Evolutionary conservation across 2,888 invertebrate genomes (phyloP), one percentile per base, ranked within the genome.

Genomic region (Rhabditoides inermis): DNA sequence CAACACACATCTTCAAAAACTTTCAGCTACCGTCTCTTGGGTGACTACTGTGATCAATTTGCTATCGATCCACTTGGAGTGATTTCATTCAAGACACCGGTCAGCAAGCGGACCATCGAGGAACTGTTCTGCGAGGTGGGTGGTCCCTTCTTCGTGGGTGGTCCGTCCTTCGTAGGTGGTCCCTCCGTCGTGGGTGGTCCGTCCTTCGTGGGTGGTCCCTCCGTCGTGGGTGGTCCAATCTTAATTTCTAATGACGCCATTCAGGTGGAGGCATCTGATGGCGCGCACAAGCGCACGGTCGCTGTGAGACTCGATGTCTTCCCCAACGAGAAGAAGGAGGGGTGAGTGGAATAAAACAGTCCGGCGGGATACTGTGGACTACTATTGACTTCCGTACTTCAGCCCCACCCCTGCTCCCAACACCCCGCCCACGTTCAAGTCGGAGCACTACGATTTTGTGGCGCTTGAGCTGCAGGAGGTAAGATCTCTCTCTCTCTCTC

Each of bases 221-320:
- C n/a, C n/a, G n/a, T n/a, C n/a, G n/a, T n/a, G n/a, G n/a, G n/a
- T n/a, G n/a, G n/a, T n/a, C n/a, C n/a, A n/a, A n/a, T n/a, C n/a
- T n/a, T n/a, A n/a, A n/a, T n/a, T n/a, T n/a, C n/a, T n/a, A n/a
- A n/a, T n/a, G n/a, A n/a, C n/a, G n/a, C n/a, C n/a, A n/a, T n/a
- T 49, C 32, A 50, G 4, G 52, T 60, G 2, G 57, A 50, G 12
- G 60, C 52, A 3, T 46, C 51, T 1, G 58, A 63, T 45, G 60
- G 63, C 20, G 30, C 44, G 12, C 55, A 58, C 20, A 22, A 39
- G 10, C 32, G 45, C 10, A 39, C 55, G 10, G 44, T 53, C 0
- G 54, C 37, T 12, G 18, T 60, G 27, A 25, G 30, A 30, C 32
- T 61, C 10, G 50, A 30, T 5, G 47, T 61, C 0, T 41, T 50